phyloP scores from a whole-genome alignment of 1,140 invertebrate genomes.

The Schmidtea mediterranea region DNA sequence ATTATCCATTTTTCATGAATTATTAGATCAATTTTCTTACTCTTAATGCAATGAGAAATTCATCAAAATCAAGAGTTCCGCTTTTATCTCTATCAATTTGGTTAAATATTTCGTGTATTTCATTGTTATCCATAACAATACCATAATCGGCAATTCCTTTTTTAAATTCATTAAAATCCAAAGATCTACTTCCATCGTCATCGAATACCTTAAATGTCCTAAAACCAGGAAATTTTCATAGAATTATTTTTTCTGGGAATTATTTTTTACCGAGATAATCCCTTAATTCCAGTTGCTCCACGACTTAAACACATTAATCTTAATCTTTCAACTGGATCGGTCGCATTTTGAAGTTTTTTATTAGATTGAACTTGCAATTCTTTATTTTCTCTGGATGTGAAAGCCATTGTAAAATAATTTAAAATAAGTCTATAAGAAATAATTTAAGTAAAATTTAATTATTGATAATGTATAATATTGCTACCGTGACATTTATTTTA shows the following conservation, averaged over 20 bases:
- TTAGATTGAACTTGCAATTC: background rate
- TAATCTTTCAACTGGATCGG: constrained; percentile 38
- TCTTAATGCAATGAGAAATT: constrained; percentile 51
- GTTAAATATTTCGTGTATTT: constrained; percentile 37
- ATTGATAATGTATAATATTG: no score
- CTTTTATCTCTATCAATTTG: constrained; percentile 49
- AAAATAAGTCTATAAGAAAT: no score
- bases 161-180: constrained; percentile 53
- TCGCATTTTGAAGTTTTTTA: constrained; percentile 1
- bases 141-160: constrained; percentile 47
- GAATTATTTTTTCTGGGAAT: constrained; percentile 8
- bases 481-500: no score
- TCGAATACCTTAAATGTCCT: constrained; percentile 71
- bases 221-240: constrained; percentile 1
- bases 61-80: constrained; percentile 51
- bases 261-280: constrained; percentile 41
- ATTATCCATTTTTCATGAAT: background rate
- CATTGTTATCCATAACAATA: constrained; percentile 33
- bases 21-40: constrained; percentile 27
- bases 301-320: constrained; percentile 48
- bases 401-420: background rate
- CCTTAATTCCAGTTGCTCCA: constrained; percentile 52
- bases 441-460: no score
- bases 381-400: background rate
- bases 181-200: constrained; percentile 53